Evolutionary conservation across 2,113 vertebrate genomes (phyloP), one percentile per base, ranked within the genome.

Genomic region (Epinephelus cyanopodus): DNA sequence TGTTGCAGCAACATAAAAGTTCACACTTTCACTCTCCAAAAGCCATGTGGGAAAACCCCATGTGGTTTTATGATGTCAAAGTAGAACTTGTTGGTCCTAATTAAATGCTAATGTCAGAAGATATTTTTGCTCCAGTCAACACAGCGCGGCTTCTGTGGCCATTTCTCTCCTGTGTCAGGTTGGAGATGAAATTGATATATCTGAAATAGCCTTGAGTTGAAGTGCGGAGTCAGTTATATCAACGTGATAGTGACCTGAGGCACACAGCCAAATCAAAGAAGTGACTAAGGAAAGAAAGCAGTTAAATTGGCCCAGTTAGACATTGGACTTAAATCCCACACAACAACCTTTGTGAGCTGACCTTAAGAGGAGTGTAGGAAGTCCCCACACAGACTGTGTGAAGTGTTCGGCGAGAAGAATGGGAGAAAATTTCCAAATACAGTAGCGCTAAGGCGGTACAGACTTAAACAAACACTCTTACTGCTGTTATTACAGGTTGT

Each of bases 241-340:
- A 70, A 15, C 52, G 29, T 37, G 33, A 50, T 33, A 17, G 9
- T 42, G 71, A 88, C 48, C 63, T 60, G 67, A 69, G 33, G 5
- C 4, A 13, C 47, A 1, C 50, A 11, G 37, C 54, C 19, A 47
- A 65, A 74, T 42, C 19, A 39, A 63, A 74, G 73, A 47, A 52
- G 53, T 69, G 80, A 62, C 53, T 25, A 2, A 2, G 4, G 62
- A 45, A 45, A 45, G 39, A 45, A 58, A 57, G 21, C 25, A 69
- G 72, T 53, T 74, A 61, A 61, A 45, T 80, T 58, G 53, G 23
- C 77, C 77, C 15, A 12, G 37, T 27, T 17, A 21, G 48, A 58
- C 23, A 45, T 81, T 73, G 86, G 82, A 89, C 79, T 86, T 86
- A 75, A 69, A 84, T 62, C 79, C 74, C 82, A 79, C 78, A 37